A percentile compares a stretch with the other conserved stretches of the same genome.
Evolutionary conservation across 1,140 invertebrate genomes (phyloP).

Genomic region (Drosophila gunungcola): DNA sequence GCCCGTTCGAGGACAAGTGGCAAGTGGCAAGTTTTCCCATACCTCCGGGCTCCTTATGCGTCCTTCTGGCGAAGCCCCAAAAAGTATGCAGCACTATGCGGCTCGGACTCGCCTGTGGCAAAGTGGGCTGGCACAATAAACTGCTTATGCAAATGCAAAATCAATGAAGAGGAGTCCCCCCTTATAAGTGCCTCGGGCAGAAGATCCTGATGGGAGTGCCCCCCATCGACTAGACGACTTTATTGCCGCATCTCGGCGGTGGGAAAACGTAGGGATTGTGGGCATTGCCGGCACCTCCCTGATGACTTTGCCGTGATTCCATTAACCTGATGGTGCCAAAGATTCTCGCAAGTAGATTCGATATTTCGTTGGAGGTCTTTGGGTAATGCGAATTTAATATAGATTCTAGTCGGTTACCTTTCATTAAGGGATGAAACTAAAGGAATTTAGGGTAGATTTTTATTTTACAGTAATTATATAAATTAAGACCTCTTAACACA

Average conservation of each 20-base stretch:
- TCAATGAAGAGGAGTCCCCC: slow-evolving; percentile 24
- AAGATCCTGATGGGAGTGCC: background rate
- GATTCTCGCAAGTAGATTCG: background rate
- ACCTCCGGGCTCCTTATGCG: background rate
- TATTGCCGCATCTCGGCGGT: background rate
- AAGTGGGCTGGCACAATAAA: slow-evolving; percentile 36
- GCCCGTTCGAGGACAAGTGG: slow-evolving; percentile 10
- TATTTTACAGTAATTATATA: no score
- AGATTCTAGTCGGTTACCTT: no score
- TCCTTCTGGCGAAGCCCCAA: background rate
- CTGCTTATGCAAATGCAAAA: slow-evolving; percentile 56
- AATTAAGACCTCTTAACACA: no score
- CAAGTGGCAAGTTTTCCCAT: slow-evolving; percentile 1
- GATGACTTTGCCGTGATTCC: background rate
- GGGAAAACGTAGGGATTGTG: background rate
- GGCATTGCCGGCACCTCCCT: background rate
- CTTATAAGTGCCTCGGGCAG: background rate
- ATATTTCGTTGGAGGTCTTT: background rate
- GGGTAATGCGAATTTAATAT: no score
- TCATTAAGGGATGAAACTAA: no score
- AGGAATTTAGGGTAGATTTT: no score
- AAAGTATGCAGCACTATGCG: slow-evolving; percentile 47
- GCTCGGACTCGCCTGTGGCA: background rate
- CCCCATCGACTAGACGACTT: slow-evolving; percentile 3
- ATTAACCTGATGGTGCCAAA: background rate